Conservation (phyloP, 2,888 invertebrate species). For the Drepanosiphum platanoidis region DNA sequence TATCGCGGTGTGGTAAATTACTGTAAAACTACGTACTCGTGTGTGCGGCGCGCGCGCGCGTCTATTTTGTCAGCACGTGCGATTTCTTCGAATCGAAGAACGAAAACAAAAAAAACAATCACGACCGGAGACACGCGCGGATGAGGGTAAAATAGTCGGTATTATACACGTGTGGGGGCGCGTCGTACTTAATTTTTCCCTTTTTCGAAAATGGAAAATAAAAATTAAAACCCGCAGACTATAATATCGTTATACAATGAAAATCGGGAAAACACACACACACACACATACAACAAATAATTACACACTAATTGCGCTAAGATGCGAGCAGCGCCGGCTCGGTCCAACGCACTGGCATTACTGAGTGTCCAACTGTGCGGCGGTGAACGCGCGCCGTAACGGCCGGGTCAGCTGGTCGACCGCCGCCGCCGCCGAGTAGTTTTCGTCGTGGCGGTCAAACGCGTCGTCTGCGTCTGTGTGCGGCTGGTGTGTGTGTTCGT, state of each 20-base stretch:
- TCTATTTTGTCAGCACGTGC: not conserved
- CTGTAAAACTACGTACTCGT: not conserved
- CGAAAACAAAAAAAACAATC: not conserved
- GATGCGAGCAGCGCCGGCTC: constrained; percentile 55
- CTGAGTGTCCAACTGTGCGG: constrained; percentile 11
- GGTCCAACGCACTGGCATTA: constrained; percentile 61
- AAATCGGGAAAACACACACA: not conserved
- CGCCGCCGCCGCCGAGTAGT: constrained; percentile 32
- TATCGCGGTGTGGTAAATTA: not conserved
- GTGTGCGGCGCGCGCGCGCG: not conserved
- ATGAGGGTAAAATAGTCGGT: not conserved
- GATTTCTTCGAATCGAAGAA: not conserved
- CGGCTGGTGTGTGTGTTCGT: not conserved
- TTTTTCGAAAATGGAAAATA: not conserved
- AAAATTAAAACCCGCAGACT: not conserved
- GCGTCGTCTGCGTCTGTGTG: not conserved
- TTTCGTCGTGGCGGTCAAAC: constrained; percentile 39
- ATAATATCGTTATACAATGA: not conserved
- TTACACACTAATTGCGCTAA: constrained; percentile 35
- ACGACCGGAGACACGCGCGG: not conserved
- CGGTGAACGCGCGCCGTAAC: constrained; percentile 27
- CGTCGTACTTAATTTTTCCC: constrained; percentile 2
- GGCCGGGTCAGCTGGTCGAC: constrained; percentile 43
- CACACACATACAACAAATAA: not conserved
- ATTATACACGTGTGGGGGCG: not conserved